These are phyloP conservation scores for Athetis lepigone DNA, from an alignment of 2,888 invertebrate species.

Conservation along the genomic window DNA sequence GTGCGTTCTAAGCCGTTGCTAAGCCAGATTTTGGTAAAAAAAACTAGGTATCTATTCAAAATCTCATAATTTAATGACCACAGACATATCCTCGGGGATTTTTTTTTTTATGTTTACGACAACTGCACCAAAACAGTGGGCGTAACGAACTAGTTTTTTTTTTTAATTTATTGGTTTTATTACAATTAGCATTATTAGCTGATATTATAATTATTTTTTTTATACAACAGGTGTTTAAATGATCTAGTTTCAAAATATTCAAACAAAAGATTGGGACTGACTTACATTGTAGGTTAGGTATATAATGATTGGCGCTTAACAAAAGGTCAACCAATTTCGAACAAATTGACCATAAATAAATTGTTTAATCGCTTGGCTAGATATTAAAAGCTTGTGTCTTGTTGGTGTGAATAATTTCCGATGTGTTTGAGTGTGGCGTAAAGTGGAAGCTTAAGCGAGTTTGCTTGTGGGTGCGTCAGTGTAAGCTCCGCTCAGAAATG, in stretches of 20 bases:
- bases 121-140: constrained; percentile 14
- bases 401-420: constrained; percentile 67
- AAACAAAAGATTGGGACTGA: constrained; percentile 19
- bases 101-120: too few relatives aligned
- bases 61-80: too few relatives aligned
- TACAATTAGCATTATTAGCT: too few relatives aligned
- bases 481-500: too few relatives aligned
- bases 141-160: too few relatives aligned
- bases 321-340: constrained; percentile 47
- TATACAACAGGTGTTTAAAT: constrained; percentile 23
- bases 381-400: constrained; percentile 50
- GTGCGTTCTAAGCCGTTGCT: too few relatives aligned
- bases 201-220: constrained; percentile 9
- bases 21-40: too few relatives aligned
- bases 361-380: constrained; percentile 49
- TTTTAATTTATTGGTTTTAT: too few relatives aligned
- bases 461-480: too few relatives aligned
- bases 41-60: too few relatives aligned
- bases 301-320: constrained; percentile 33
- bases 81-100: too few relatives aligned
- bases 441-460: constrained; percentile 41
- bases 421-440: constrained; percentile 54
- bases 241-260: constrained; percentile 13
- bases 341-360: constrained; percentile 58
- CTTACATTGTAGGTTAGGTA: constrained; percentile 4